Conservation (phyloP, 2,797 vertebrate genomes). For the Darevskia nairensis region DNA sequence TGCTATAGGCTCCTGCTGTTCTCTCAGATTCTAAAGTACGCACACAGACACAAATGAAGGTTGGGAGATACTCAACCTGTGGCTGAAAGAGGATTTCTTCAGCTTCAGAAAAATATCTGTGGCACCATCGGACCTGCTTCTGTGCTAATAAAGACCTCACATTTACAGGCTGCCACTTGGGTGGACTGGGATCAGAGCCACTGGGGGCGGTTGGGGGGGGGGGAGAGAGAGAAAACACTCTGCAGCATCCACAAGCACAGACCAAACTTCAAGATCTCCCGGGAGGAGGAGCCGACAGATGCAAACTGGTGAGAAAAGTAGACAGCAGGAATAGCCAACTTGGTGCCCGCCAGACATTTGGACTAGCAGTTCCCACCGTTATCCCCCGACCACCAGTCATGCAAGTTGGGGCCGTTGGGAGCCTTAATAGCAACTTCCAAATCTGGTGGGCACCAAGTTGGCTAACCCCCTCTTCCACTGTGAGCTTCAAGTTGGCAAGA, state of each 20-base stretch:
- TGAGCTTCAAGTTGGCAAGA: conserved; percentile 84
- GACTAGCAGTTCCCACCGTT: too few species aligned
- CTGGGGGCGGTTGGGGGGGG: too few species aligned
- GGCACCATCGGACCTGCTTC: background rate
- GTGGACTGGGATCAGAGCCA: background rate
- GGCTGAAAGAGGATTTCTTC: background rate
- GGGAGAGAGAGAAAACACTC: background rate
- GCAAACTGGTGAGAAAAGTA: conserved; percentile 88
- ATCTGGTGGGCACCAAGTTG: background rate
- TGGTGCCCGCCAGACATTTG: too few species aligned
- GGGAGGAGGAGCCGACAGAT: conserved; percentile 92
- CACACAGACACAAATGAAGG: fast-evolving
- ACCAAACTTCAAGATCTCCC: background rate
- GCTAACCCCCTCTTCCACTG: background rate
- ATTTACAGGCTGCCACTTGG: background rate
- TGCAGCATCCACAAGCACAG: background rate
- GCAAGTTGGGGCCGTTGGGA: too few species aligned
- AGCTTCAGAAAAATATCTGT: background rate
- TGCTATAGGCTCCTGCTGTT: background rate
- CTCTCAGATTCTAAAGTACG: background rate
- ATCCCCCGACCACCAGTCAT: too few species aligned
- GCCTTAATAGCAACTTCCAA: background rate
- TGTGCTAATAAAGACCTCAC: background rate
- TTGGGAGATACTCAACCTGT: background rate
- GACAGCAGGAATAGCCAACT: conserved; percentile 48